Percentiles rank a stretch among this genome's conserved stretches.
These are phyloP conservation scores for Sebastiscus tertius DNA, from an alignment of 2,797 vertebrate genomes.

Conservation along the genomic window DNA sequence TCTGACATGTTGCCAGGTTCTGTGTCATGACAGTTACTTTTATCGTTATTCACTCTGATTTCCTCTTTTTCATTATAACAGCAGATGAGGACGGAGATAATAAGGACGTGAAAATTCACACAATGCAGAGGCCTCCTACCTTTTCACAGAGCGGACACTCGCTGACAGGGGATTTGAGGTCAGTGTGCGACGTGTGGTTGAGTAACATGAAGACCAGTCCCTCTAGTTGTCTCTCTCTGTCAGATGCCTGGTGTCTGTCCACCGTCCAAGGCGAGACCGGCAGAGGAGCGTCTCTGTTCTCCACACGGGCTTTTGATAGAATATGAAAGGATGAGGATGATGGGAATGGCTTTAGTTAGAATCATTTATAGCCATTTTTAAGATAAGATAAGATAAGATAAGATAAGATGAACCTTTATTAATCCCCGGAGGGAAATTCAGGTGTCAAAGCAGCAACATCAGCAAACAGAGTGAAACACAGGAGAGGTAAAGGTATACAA, in stretches of 20 bases:
- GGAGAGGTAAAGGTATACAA: no score
- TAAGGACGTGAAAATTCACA: not conserved
- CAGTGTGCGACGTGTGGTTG: constrained; percentile 69
- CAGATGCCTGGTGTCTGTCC: constrained; percentile 16
- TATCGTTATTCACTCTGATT: not conserved
- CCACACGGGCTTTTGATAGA: not conserved
- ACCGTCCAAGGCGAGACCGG: constrained; percentile 1
- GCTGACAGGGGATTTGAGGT: constrained; percentile 62
- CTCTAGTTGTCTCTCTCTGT: constrained; percentile 78
- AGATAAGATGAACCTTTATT: no score
- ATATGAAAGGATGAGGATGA: not conserved
- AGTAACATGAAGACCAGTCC: constrained; percentile 76
- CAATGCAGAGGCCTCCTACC: constrained; percentile 41
- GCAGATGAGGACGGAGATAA: not conserved
- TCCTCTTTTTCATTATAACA: not conserved
- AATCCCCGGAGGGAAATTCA: no score
- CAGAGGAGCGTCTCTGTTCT: not conserved
- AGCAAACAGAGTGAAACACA: no score
- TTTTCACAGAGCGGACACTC: constrained; percentile 72
- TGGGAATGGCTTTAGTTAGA: not conserved
- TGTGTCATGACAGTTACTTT: not conserved
- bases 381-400: no score
- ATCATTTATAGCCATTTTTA: not conserved
- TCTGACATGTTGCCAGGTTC: not conserved
- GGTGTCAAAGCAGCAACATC: no score